These are phyloP conservation scores for Eunapius fragilis DNA, from an alignment of 37 sponge, comb jelly and placozoan genomes.

Conservation along the genomic window DNA sequence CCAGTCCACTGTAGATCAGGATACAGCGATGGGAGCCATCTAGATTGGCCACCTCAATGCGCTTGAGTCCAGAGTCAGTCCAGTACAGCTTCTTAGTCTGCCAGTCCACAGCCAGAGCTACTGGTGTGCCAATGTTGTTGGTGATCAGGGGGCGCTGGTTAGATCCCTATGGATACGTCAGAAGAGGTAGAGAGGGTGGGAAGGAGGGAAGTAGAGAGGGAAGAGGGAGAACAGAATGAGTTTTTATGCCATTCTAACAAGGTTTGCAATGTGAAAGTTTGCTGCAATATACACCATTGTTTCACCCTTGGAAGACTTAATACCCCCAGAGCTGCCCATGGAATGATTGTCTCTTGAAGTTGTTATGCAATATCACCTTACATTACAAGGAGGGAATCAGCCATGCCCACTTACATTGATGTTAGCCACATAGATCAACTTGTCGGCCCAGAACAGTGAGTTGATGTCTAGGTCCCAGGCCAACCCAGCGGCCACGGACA, in stretches of 20 bases:
- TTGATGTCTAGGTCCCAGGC: slow-evolving; percentile 38
- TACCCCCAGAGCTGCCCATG: too few relatives aligned
- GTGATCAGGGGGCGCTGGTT: slow-evolving; percentile 17
- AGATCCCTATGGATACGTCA: slow-evolving; percentile 35
- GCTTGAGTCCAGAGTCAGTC: slow-evolving; percentile 36
- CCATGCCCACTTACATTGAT: slow-evolving; percentile 18
- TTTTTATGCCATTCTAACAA: too few relatives aligned
- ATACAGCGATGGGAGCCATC: slow-evolving; percentile 41
- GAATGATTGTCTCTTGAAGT: too few relatives aligned
- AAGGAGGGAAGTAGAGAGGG: too few relatives aligned
- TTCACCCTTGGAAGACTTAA: too few relatives aligned
- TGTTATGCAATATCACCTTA: too few relatives aligned
- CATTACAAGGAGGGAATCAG: too few relatives aligned
- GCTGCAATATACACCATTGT: too few relatives aligned
- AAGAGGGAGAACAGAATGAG: too few relatives aligned
- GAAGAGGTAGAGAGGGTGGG: neutral
- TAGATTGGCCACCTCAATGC: slow-evolving; percentile 64
- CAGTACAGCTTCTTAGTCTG: slow-evolving; percentile 70
- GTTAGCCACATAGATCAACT: slow-evolving; percentile 34
- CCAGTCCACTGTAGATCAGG: slow-evolving; percentile 28
- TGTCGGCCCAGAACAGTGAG: slow-evolving; percentile 61
- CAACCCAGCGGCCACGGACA: slow-evolving; percentile 24
- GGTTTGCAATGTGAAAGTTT: too few relatives aligned
- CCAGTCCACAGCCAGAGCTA: slow-evolving; percentile 79
- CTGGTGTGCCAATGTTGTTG: slow-evolving; percentile 39